These are phyloP conservation scores for Erpobdella octoculata DNA, from an alignment of 2,888 invertebrate genomes.

Conservation along the genomic window DNA sequence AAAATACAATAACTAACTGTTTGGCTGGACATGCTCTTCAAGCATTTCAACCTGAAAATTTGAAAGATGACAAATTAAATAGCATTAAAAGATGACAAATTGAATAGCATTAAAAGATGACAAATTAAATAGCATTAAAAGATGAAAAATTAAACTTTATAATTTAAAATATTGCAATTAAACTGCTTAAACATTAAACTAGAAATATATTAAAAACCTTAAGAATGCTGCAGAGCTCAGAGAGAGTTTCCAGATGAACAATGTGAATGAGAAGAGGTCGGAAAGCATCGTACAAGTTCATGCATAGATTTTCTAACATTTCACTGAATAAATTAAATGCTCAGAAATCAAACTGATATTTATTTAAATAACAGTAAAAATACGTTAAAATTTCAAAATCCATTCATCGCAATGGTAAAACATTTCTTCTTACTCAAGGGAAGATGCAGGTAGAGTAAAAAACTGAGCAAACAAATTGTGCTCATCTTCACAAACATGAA, in stretches of 20 bases:
- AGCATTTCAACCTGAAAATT: conserved; percentile 62
- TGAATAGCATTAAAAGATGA: background rate
- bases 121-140: background rate
- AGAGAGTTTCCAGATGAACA: conserved; percentile 90
- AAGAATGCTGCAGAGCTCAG: conserved; percentile 88
- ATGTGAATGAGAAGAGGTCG: conserved; percentile 90
- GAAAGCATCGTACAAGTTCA: conserved; percentile 78
- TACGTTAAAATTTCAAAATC: background rate
- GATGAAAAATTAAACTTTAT: background rate
- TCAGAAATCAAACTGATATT: background rate
- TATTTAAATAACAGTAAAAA: background rate
- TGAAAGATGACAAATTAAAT: no score
- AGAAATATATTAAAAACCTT: no score
- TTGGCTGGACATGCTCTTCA: conserved; percentile 78
- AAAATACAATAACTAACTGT: conserved; percentile 59
- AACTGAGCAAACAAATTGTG: conserved; percentile 82
- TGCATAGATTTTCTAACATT: conserved; percentile 77
- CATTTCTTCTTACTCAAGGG: conserved; percentile 46
- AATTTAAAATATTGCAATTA: background rate
- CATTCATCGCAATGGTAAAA: background rate
- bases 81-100: no score
- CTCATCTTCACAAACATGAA: conserved; percentile 90
- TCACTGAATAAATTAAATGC: no score
- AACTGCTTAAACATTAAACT: no score
- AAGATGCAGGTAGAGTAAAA: conserved; percentile 64